Conservation (phyloP, 2,888 invertebrate genomes). For the Cataglyphis rosenhaueri region DNA sequence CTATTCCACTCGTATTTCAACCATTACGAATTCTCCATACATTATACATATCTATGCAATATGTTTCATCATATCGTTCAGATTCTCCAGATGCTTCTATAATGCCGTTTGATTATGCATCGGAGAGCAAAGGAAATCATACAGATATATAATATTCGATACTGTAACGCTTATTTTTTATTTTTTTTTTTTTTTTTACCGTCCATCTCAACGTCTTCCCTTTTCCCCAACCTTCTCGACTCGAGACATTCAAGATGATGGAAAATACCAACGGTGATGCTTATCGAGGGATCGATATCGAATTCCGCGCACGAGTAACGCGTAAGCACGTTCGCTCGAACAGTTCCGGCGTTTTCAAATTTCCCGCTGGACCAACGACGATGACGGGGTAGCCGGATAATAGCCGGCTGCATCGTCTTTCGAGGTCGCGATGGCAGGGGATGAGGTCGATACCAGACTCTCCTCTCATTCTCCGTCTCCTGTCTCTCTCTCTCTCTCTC, state of each 20-base stretch:
- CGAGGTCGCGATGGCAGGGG: conserved; percentile 16
- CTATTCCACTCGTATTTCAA: not conserved
- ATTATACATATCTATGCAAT: not conserved
- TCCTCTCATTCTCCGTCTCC: not conserved
- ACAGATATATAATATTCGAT: not conserved
- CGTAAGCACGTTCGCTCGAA: conserved; percentile 46
- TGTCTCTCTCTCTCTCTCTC: too few species aligned
- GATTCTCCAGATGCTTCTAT: not conserved
- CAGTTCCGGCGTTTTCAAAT: conserved; percentile 53
- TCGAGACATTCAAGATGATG: conserved; percentile 51
- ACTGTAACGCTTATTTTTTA: too few species aligned
- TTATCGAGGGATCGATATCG: conserved; percentile 48
- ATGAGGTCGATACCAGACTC: conserved; percentile 19
- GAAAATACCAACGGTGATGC: conserved; percentile 45
- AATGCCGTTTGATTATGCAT: not conserved
- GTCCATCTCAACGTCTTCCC: not conserved
- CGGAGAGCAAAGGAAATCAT: not conserved
- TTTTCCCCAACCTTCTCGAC: conserved; percentile 1
- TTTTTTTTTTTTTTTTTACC: not conserved
- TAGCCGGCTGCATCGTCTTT: conserved; percentile 48
- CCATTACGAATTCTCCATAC: not conserved
- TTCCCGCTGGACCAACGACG: conserved; percentile 39
- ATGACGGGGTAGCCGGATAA: conserved; percentile 42
- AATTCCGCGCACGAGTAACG: conserved; percentile 45
- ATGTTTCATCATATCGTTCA: not conserved